These are phyloP conservation scores for Exephanes ischioxanthus DNA, from an alignment of 2,888 invertebrate species.

Conservation along the genomic window DNA sequence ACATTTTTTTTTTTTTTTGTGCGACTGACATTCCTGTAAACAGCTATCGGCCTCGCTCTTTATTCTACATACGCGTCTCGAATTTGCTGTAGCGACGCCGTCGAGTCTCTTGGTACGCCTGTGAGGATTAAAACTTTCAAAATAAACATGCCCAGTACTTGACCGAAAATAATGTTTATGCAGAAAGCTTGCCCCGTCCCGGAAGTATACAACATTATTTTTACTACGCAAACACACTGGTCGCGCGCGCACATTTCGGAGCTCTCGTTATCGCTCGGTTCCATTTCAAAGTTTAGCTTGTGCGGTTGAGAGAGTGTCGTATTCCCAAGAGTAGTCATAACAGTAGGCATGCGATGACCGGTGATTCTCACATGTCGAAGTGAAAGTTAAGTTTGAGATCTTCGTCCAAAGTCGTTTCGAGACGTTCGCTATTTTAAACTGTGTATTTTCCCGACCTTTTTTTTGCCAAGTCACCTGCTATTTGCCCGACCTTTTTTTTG, in stretches of 20 bases:
- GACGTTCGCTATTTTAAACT: not conserved
- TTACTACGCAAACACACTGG: not conserved
- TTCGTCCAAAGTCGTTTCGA: constrained; percentile 36
- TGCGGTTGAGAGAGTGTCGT: constrained; percentile 40
- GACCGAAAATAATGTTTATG: constrained; percentile 18
- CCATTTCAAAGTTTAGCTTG: constrained; percentile 50
- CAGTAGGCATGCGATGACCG: constrained; percentile 16
- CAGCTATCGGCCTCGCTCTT: not conserved
- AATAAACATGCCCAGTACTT: not conserved
- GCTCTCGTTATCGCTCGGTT: constrained; percentile 57
- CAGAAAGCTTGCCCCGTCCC: not conserved
- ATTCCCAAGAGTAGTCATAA: constrained; percentile 43
- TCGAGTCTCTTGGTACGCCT: not conserved
- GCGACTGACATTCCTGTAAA: not conserved
- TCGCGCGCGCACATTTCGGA: not conserved
- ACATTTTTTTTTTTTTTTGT: not conserved
- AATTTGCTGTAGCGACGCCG: not conserved
- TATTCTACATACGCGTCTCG: not conserved
- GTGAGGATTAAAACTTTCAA: not conserved
- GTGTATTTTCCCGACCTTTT: not conserved
- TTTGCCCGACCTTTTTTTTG: not conserved
- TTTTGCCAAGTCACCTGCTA: not conserved
- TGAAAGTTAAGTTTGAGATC: constrained; percentile 13
- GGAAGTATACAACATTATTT: not conserved
- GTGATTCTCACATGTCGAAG: constrained; percentile 15